These are phyloP conservation scores for Auanema freiburgensis DNA, from an alignment of 2,888 invertebrate species.

Conservation along the genomic window DNA sequence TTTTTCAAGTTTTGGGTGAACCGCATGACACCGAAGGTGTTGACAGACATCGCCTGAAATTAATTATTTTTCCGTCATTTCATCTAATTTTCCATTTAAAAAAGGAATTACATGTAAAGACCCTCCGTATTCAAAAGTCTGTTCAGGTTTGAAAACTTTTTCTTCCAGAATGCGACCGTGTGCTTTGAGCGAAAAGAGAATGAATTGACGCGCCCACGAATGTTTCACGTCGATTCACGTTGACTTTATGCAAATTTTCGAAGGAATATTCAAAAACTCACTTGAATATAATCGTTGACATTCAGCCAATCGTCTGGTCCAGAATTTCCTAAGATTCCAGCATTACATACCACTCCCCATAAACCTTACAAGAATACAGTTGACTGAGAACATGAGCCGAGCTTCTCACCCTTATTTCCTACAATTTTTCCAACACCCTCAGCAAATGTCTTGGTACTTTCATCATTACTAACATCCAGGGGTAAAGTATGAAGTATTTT, in stretches of 20 bases:
- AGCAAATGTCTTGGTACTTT: constrained; percentile 42
- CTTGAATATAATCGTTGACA: constrained; percentile 60
- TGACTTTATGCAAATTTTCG: neutral
- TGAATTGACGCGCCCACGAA: neutral
- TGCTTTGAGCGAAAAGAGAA: neutral
- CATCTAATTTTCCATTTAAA: no score
- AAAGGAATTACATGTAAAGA: neutral
- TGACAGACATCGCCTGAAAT: constrained; percentile 48
- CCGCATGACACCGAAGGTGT: constrained; percentile 64
- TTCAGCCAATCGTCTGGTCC: constrained; percentile 64
- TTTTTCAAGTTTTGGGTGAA: constrained; percentile 52
- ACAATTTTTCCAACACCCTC: constrained; percentile 38
- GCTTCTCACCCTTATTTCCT: constrained; percentile 17
- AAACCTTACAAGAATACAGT: constrained; percentile 21
- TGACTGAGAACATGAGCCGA: neutral
- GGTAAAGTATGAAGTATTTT: constrained; percentile 34
- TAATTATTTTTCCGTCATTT: no score
- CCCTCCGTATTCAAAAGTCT: neutral
- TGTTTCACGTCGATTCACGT: neutral
- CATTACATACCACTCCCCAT: constrained; percentile 59
- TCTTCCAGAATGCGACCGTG: neutral
- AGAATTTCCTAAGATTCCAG: constrained; percentile 53
- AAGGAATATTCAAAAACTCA: constrained; percentile 9
- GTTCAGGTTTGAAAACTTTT: neutral
- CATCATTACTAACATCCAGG: constrained; percentile 50